A percentile compares a stretch with the other conserved stretches of the same genome.
These are phyloP conservation scores for Myzus persicae DNA, from an alignment of 1,140 invertebrate genomes.

Conservation along the genomic window DNA sequence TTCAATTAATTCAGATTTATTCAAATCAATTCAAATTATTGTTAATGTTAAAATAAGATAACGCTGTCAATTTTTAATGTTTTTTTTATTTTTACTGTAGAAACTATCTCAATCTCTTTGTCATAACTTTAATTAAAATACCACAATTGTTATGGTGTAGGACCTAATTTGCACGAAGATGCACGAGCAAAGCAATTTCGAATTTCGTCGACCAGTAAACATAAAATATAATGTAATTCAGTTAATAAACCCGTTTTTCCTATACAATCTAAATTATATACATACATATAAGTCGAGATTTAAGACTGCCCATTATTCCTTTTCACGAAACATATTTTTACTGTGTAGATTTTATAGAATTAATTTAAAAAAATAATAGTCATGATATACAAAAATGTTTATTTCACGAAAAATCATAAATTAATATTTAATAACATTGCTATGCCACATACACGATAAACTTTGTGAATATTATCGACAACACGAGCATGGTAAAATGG, in stretches of 20 bases:
- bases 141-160: not conserved
- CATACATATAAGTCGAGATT: not conserved
- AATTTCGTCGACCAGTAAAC: not conserved
- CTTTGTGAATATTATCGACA: not conserved
- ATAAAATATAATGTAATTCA: conserved; percentile 21
- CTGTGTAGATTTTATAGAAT: not conserved
- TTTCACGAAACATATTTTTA: not conserved
- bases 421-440: not conserved
- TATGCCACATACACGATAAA: not conserved
- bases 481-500: not conserved
- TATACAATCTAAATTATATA: not conserved
- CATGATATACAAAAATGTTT: not conserved
- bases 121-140: conserved; percentile 3
- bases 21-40: not conserved
- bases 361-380: not conserved
- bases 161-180: not conserved
- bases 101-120: not conserved
- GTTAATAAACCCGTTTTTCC: not conserved
- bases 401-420: not conserved
- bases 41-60: not conserved
- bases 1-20: not conserved
- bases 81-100: not conserved
- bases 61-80: not conserved
- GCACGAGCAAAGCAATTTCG: not conserved
- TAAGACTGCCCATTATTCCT: not conserved